Conservation (phyloP, 2,113 vertebrate species). For the Notothenia coriiceps region DNA sequence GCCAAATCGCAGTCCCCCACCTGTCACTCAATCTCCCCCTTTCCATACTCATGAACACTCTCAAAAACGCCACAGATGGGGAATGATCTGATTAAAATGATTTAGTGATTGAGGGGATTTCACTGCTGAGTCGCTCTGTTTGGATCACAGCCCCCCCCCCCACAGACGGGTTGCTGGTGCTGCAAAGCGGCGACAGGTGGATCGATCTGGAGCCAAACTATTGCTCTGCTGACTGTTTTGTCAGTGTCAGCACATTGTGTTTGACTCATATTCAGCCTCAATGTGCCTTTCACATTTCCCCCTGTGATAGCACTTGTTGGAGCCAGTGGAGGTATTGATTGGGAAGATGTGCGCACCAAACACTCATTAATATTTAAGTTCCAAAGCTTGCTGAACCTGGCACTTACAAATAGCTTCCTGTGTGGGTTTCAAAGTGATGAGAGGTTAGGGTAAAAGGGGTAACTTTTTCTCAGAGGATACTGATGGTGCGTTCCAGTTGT, state of each 20-base stretch:
- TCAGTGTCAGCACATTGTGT: conserved; percentile 43
- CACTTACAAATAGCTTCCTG: conserved; percentile 64
- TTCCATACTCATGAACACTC: conserved; percentile 56
- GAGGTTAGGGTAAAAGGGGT: not conserved
- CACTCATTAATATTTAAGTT: conserved; percentile 70
- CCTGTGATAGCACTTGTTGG: conserved; percentile 44
- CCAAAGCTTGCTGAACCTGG: conserved; percentile 47
- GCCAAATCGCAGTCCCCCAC: conserved; percentile 67
- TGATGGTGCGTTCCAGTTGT: not conserved
- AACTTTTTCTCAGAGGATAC: conserved; percentile 18
- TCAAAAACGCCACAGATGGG: conserved; percentile 68
- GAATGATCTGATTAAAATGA: conserved; percentile 75
- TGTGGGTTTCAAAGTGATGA: conserved; percentile 50
- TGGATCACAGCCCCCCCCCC: conserved; percentile 1
- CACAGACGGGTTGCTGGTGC: not conserved
- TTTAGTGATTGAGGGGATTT: conserved; percentile 72
- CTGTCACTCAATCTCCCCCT: conserved; percentile 70
- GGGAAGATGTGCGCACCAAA: conserved; percentile 32
- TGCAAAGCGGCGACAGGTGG: conserved; percentile 32
- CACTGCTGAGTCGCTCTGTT: conserved; percentile 41
- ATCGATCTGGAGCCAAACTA: conserved; percentile 30
- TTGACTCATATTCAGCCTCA: conserved; percentile 26
- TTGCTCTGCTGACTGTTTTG: conserved; percentile 32
- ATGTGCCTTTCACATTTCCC: conserved; percentile 10
- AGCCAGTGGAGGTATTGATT: conserved; percentile 50